Base-by-base conservation (phyloP, 1,140 invertebrate species). In the Drosophila yakuba region DNA sequence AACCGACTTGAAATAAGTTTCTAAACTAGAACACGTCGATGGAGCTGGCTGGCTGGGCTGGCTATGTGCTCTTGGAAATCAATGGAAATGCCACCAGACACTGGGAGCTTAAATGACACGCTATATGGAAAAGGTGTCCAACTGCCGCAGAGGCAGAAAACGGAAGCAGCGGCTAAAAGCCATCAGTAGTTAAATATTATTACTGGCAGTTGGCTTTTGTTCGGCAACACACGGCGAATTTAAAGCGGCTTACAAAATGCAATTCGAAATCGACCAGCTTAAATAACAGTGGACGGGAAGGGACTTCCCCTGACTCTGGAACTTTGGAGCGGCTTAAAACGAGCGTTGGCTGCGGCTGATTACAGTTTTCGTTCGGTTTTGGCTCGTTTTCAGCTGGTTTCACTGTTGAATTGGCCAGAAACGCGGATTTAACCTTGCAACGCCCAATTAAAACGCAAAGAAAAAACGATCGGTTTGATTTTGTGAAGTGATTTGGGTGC, bases 221-320 rank as follows among this genome's bases (percentile, higher is more conserved):
- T 68, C n/a, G 39, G 63, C 35, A 41, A 35, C 55, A 59, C 28
- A 57, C 11, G 35, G n/a, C 11, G 66, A 71, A 35, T 71, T 71
- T 57, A 71, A 71, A 71, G 64, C 64, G 7, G 67, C 51, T 71
- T 71, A 58, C 52, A 39, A 66, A 71, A 48, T 57, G 50, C 50
- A 71, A 71, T 69, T 69, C 68, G 64, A 69, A 71, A 71, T 69
- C 64, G 44, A 57, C 41, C 44, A 71, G 67, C 54, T 69, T 58
- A 66, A 57, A 38, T 28, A 25, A 50, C 38, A 48, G 23, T 36
- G 51, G n/a, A 1, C n/a, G 17, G 14, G 36, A 35, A 48, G 25
- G 52, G 36, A 56, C 43, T 71, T 20, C 50, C 66, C 35, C 44
- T 36, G 28, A 45, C 32, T 32, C 8, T 10, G 8, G 32, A 39